A percentile compares a stretch with the other conserved stretches of the same genome.
phyloP scores from a whole-genome alignment of 2,797 vertebrate species.

The Phataginus tricuspis region DNA sequence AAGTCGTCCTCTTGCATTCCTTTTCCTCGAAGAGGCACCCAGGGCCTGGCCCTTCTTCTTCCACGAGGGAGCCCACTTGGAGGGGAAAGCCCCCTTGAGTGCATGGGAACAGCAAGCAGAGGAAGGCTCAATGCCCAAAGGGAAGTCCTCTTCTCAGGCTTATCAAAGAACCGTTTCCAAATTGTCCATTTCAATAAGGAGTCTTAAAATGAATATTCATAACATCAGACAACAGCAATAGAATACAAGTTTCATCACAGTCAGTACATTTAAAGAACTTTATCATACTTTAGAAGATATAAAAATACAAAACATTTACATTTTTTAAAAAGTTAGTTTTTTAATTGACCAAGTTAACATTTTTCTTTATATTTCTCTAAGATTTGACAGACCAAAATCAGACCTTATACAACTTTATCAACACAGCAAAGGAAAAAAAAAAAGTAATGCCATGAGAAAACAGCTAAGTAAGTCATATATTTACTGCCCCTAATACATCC shows the following conservation, averaged over 20 bases:
- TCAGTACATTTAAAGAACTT: conserved; percentile 80
- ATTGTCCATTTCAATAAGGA: conserved; percentile 87
- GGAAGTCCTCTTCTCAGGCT: conserved; percentile 80
- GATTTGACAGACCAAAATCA: conserved; percentile 28
- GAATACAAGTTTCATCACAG: conserved; percentile 75
- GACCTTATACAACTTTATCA: not conserved
- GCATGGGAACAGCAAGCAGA: conserved; percentile 69
- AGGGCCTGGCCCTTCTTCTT: conserved; percentile 59
- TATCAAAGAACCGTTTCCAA: conserved; percentile 84
- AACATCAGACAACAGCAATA: conserved; percentile 87
- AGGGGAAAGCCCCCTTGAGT: conserved; percentile 67
- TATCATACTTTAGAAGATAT: conserved; percentile 67
- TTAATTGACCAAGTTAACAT: conserved; percentile 38
- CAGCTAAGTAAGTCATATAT: not conserved
- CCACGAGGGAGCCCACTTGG: conserved; percentile 63
- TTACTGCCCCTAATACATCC: not conserved
- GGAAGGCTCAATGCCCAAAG: conserved; percentile 72
- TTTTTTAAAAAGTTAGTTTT: conserved; percentile 54
- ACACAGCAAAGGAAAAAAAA: conserved; percentile 33
- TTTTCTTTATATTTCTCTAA: conserved; percentile 56
- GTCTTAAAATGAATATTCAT: conserved; percentile 89
- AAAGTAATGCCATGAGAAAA: not conserved
- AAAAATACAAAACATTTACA: conserved; percentile 74
- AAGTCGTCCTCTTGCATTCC: conserved; percentile 19
- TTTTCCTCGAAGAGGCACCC: not conserved